phyloP scores from a whole-genome alignment of 2,797 vertebrate species.

The Acipenser transmontanus region DNA sequence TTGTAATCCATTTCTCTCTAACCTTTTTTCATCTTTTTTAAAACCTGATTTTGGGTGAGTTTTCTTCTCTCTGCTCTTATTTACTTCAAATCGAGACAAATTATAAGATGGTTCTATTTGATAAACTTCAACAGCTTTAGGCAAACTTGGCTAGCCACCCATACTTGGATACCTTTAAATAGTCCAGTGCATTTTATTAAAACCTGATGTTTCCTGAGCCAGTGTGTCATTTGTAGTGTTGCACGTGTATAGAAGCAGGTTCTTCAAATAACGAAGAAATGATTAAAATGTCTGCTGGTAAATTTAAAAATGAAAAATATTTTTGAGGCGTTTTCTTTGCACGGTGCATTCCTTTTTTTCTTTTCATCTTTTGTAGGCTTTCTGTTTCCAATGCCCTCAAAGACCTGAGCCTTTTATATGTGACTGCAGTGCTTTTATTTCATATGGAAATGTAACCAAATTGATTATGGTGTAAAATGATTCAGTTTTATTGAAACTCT shows the following conservation, averaged over 20 bases:
- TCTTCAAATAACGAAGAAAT: neutral
- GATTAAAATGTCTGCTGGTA: too few species aligned
- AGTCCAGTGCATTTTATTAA: neutral
- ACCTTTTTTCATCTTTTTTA: neutral
- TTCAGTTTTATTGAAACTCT: too few species aligned
- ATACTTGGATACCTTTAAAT: conserved; percentile 15
- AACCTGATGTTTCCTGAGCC: neutral
- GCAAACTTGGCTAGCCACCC: conserved; percentile 4
- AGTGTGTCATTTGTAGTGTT: neutral
- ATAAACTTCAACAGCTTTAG: conserved; percentile 13
- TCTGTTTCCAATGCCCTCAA: too few species aligned
- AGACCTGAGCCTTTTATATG: too few species aligned
- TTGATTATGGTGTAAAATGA: too few species aligned
- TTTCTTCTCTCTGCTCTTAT: neutral
- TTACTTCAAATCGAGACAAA: conserved; percentile 1
- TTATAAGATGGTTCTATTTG: conserved; percentile 15
- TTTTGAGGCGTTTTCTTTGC: too few species aligned
- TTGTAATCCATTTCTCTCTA: too few species aligned
- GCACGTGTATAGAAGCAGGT: neutral
- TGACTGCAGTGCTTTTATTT: too few species aligned
- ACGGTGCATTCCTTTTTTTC: too few species aligned
- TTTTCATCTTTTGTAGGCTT: too few species aligned
- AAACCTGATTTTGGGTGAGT: neutral
- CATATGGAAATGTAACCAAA: too few species aligned
- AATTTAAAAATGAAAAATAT: too few species aligned